Percentiles rank a stretch among this genome's conserved stretches.
phyloP scores from a whole-genome alignment of 2,113 vertebrate species.

The Erinaceus europaeus region DNA sequence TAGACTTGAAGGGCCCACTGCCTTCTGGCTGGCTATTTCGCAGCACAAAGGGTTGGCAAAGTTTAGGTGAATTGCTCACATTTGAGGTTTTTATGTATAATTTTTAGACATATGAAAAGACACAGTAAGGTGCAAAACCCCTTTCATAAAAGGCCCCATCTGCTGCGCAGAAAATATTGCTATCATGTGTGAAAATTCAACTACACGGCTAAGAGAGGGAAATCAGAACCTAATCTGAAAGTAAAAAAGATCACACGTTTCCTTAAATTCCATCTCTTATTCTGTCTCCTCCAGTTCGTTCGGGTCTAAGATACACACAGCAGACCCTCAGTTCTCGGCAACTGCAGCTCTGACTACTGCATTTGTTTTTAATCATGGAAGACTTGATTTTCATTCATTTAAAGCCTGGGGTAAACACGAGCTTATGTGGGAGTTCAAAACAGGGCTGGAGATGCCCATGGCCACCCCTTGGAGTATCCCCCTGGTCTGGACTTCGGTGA shows the following conservation, averaged over 20 bases:
- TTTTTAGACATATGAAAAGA: conserved; percentile 69
- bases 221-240: conserved; percentile 53
- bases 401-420: conserved; percentile 58
- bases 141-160: conserved; percentile 64
- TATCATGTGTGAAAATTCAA: conserved; percentile 65
- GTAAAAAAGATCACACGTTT: conserved; percentile 63
- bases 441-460: conserved; percentile 38
- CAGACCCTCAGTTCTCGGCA: conserved; percentile 58
- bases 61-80: conserved; percentile 48
- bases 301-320: conserved; percentile 49
- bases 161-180: conserved; percentile 59
- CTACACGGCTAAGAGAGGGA: conserved; percentile 44
- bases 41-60: conserved; percentile 62
- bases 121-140: conserved; percentile 67
- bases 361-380: conserved; percentile 80
- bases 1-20: conserved; percentile 34
- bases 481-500: conserved; percentile 29
- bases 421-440: conserved; percentile 60
- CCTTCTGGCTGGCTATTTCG: conserved; percentile 48
- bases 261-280: conserved; percentile 56
- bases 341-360: conserved; percentile 61
- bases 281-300: conserved; percentile 68
- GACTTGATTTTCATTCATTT: conserved; percentile 69
- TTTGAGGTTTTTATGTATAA: conserved; percentile 61
- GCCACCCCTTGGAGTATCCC: not conserved